A percentile compares a stretch with the other conserved stretches of the same genome.
phyloP scores from a whole-genome alignment of 2,113 vertebrate genomes.

The Garra rufa region DNA sequence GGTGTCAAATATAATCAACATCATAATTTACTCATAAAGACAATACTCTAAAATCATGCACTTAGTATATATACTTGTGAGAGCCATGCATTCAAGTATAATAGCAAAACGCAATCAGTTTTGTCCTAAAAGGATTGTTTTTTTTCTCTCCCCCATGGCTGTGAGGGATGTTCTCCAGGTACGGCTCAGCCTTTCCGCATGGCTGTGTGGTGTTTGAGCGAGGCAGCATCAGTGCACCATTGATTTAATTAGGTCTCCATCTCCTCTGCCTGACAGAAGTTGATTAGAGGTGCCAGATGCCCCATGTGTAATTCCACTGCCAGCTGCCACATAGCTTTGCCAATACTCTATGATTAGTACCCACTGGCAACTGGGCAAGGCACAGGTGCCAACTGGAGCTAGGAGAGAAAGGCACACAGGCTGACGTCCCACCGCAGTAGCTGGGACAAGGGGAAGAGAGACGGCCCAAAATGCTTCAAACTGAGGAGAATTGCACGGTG shows the following conservation, averaged over 20 bases:
- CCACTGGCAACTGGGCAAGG: slow-evolving; percentile 62
- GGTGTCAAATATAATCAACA: neutral
- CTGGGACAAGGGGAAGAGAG: slow-evolving; percentile 38
- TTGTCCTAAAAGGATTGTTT: neutral
- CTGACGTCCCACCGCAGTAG: slow-evolving; percentile 34
- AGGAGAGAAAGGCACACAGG: slow-evolving; percentile 37
- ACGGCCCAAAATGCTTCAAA: slow-evolving; percentile 11
- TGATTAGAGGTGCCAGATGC: slow-evolving; percentile 61
- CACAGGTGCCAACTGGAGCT: slow-evolving; percentile 60
- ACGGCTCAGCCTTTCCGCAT: slow-evolving; percentile 29
- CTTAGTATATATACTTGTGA: neutral
- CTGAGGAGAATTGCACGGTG: neutral
- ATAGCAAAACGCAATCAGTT: neutral
- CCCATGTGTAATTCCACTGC: slow-evolving; percentile 57
- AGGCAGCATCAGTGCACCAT: slow-evolving; percentile 49
- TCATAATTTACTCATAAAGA: neutral
- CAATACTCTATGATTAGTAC: slow-evolving; percentile 64
- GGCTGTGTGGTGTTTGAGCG: slow-evolving; percentile 46
- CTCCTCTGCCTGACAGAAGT: slow-evolving; percentile 64
- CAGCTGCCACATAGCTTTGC: slow-evolving; percentile 61
- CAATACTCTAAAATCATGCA: neutral
- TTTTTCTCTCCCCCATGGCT: neutral
- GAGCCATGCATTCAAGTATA: neutral
- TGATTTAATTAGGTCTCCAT: slow-evolving; percentile 65
- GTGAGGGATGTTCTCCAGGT: slow-evolving; percentile 48